Evolutionary conservation across 2,888 invertebrate genomes (phyloP).

Genomic region (Trissonchulus latispiculum): DNA sequence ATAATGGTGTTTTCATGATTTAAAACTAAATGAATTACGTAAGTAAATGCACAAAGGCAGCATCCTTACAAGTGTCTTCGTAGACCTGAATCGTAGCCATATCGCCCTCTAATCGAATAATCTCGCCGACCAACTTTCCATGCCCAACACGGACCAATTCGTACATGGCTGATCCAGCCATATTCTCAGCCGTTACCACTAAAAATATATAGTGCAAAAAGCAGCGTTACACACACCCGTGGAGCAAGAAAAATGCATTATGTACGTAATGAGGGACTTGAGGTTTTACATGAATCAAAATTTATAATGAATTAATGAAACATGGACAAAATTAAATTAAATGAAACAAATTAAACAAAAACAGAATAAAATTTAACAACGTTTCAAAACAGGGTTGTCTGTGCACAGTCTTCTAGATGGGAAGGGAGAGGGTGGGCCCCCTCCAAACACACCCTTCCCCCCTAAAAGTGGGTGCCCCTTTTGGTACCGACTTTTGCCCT

Average conservation of each 20-base stretch:
- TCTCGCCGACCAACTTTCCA: slow-evolving; percentile 94
- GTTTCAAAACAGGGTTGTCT: too few species aligned
- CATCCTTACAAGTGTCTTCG: slow-evolving; percentile 54
- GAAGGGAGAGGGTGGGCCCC: too few species aligned
- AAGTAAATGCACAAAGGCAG: not conserved
- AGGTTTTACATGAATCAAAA: slow-evolving; percentile 28
- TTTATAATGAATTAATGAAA: not conserved
- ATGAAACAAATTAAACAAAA: too few species aligned
- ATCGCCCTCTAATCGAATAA: slow-evolving; percentile 97
- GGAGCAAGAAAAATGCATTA: slow-evolving; percentile 19
- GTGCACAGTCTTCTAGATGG: too few species aligned
- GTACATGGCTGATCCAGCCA: slow-evolving; percentile 99
- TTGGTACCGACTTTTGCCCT: too few species aligned
- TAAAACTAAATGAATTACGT: not conserved
- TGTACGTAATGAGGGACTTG: slow-evolving; percentile 26
- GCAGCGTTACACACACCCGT: too few species aligned
- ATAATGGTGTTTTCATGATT: slow-evolving; percentile 1
- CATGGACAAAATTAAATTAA: too few species aligned
- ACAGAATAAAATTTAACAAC: too few species aligned
- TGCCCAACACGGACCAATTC: slow-evolving; percentile 98
- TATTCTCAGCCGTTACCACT: slow-evolving; percentile 98
- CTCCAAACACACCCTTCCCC: too few species aligned
- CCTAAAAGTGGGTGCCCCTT: too few species aligned
- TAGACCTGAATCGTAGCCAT: slow-evolving; percentile 97
- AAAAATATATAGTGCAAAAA: slow-evolving; percentile 28